Percentiles rank a stretch among this genome's conserved stretches.
phyloP scores from a whole-genome alignment of 2,888 invertebrate genomes.

The Matsumyia berberina region DNA sequence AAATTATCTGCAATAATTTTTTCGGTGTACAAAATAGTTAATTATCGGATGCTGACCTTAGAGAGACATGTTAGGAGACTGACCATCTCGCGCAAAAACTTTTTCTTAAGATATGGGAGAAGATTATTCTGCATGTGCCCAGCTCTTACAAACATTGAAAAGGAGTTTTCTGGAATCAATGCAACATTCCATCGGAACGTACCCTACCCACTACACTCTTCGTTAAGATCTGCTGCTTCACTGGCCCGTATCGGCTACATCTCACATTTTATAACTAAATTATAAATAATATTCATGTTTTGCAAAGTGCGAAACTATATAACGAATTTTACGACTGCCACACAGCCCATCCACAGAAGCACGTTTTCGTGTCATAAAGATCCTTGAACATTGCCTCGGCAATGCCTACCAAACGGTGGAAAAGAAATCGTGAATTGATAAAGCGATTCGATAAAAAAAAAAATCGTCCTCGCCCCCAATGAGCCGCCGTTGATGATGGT shows the following conservation, averaged over 20 bases:
- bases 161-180: background rate
- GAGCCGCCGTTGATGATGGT: slow-evolving; percentile 59
- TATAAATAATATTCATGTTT: slow-evolving; percentile 70
- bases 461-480: slow-evolving; percentile 54
- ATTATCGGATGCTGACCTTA: too few relatives aligned
- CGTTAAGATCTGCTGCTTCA: background rate
- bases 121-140: too few relatives aligned
- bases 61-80: too few relatives aligned
- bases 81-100: too few relatives aligned
- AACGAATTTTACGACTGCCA: slow-evolving; percentile 67
- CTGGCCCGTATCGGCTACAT: slow-evolving; percentile 52
- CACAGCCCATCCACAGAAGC: slow-evolving; percentile 71
- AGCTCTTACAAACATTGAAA: background rate
- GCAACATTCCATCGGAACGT: too few relatives aligned
- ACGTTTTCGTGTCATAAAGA: slow-evolving; percentile 73
- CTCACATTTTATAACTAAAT: slow-evolving; percentile 75
- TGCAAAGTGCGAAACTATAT: slow-evolving; percentile 73
- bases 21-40: too few relatives aligned
- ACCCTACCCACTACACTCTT: too few relatives aligned
- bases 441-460: slow-evolving; percentile 74
- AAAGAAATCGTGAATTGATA: slow-evolving; percentile 70
- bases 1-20: too few relatives aligned
- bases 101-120: too few relatives aligned
- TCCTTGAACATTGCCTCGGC: slow-evolving; percentile 52
- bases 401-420: background rate